Base-by-base conservation (phyloP, 2,888 invertebrate genomes). In the Hirtodrosophila histrioides region DNA sequence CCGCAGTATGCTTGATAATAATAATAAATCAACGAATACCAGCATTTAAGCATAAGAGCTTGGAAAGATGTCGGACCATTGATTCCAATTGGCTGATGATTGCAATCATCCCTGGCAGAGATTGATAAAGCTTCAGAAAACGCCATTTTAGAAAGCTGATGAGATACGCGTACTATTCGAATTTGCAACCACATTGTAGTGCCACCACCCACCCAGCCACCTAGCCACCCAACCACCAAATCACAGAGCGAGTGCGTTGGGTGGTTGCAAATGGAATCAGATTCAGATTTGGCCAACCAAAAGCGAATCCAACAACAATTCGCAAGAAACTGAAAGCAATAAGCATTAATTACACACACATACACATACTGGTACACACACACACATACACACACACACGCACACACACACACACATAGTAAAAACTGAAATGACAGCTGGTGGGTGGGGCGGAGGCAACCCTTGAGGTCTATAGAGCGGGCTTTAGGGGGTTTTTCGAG, bases 341-440 rank as follows among this genome's bases (percentile, higher is more conserved):
- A 63, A 64, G 72, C 76, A 76, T 71, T 76, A 75, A 76, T 75
- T 76, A 75, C 63, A 55, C 43, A 67, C 37, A 71, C 37, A 50
- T 9, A 60, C 29, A 48, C 11, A 35, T 29, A 37, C 24, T 37
- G 17, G 17, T 2, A 17, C 17, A 2, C 12, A 29, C 23, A 39
- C n/a, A 41, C 12, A 37, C 41, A 17, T 2, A 2, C 12, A 29
- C 23, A 39, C n/a, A 41, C 12, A 37, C 41, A 37, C 27, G 35
- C 2, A 23, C 8, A 50, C 31, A 31, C 7, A 31, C 31, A 31
- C 9, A 31, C 9, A 31, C 9, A 5, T 6, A 0, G 31, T 24
- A 49, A 31, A 46, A 36, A 45, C 45, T 11, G 4, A 55, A 65
- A 45, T 65, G 66, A 66, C 67, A 49, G 60, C 58, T 43, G 40